Evolutionary conservation across 37 sponge, comb jelly and placozoan genomes (phyloP), one percentile per base, ranked within the genome.

Genomic region (Ephydatia muelleri): DNA sequence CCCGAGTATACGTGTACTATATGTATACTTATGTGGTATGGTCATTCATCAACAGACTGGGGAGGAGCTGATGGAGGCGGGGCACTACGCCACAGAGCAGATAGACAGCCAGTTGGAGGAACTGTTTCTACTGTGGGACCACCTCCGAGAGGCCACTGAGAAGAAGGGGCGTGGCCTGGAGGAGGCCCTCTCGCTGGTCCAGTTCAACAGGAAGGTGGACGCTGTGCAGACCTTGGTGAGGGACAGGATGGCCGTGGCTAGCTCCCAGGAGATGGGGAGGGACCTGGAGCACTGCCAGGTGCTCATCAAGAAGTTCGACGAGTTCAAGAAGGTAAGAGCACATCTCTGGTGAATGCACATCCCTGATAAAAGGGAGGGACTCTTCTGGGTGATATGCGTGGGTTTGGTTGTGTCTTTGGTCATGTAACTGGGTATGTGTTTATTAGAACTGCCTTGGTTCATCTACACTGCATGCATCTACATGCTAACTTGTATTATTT

Each of bases 241-340:
- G 25, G 92, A 92, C 37, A 88, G 88, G 22, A 85, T 82, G 32
- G 90, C 88, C 23, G 88, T 97, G 72, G 97, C 93, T n/a, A 87
- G 87, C 57, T 80, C 82, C 0, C 86, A 92, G 39, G 97, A 97
- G 66, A 92, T 86, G 49, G 97, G 97, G 11, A 78, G 93, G 14
- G 97, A 97, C 68, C 81, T 97, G 81, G 95, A 97, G 48, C 95
- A 97, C 81, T 97, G 97, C 64, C 79, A 84, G 26, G 77, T 81
- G 30, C 86, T 97, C 66, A 90, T 86, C 38, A 87, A 84, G 49
- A 97, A 92, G 66, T 94, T 94, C 83, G 90, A 92, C 26, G 95
- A 92, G 68, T 97, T 97, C 79, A 69, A 92, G 38, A 97, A 92
- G 78, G 92, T 92, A 38, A 32, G n/a, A n/a, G n/a, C n/a, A 37